Percentiles rank a stretch among this genome's conserved stretches.
Evolutionary conservation across 2,113 vertebrate genomes (phyloP).

Genomic region (Aplodontia rufa): DNA sequence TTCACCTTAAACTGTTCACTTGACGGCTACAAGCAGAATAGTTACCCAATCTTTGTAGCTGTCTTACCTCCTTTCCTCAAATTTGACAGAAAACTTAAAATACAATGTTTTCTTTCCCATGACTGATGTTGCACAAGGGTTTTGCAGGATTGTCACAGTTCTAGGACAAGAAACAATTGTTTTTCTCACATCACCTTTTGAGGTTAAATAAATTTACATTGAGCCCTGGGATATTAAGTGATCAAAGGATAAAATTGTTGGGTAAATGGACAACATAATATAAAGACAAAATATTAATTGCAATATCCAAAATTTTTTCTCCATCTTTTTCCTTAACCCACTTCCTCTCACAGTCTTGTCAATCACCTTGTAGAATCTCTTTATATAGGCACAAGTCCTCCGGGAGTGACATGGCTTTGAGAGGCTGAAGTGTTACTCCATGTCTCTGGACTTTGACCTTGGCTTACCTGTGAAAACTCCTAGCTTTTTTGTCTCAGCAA

Average conservation of each 20-base stretch:
- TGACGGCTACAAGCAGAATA: not conserved
- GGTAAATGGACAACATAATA: not conserved
- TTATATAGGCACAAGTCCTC: not conserved
- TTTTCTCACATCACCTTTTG: not conserved
- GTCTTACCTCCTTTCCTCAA: not conserved
- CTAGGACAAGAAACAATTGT: not conserved
- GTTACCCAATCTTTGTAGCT: not conserved
- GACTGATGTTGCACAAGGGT: not conserved
- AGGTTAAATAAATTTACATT: not conserved
- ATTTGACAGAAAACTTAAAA: not conserved
- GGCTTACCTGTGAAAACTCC: conserved; percentile 5
- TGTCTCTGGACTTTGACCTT: not conserved
- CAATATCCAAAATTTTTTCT: not conserved
- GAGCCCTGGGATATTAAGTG: not conserved
- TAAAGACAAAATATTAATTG: not conserved
- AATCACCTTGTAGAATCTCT: not conserved
- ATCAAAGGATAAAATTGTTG: not conserved
- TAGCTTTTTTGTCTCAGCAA: not conserved
- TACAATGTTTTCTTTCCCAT: not conserved
- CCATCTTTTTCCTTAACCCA: not conserved
- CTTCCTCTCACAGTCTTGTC: not conserved
- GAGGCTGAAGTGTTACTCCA: not conserved
- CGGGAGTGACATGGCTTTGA: not conserved
- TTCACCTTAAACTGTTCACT: not conserved
- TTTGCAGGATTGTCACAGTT: not conserved